Evolutionary conservation across 2,888 invertebrate species (phyloP).

Genomic region (Xestia c-nigrum): DNA sequence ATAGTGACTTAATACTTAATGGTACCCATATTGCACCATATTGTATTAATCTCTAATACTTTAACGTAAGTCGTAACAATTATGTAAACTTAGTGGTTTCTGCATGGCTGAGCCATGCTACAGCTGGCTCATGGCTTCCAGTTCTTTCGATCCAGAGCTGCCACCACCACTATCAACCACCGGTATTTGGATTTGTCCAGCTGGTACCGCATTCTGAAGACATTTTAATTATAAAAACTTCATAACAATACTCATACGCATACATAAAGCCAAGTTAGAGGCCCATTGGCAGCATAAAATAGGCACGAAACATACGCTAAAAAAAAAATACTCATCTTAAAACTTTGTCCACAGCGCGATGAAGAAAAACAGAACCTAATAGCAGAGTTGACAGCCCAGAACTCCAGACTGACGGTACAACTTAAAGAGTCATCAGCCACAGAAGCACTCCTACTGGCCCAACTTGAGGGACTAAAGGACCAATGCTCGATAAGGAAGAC

Average conservation of each 20-base stretch:
- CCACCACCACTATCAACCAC: background rate
- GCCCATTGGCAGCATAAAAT: too few species aligned
- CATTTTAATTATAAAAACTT: background rate
- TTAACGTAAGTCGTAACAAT: background rate
- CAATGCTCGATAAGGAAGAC: constrained; percentile 95
- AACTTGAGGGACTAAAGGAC: constrained; percentile 95
- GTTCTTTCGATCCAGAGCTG: background rate
- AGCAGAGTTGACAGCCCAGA: constrained; percentile 96
- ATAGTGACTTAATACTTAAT: background rate
- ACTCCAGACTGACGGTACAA: constrained; percentile 95
- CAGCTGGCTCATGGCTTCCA: background rate
- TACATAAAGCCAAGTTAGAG: too few species aligned
- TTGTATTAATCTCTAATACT: background rate
- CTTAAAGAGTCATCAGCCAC: constrained; percentile 95
- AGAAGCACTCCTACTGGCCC: constrained; percentile 94
- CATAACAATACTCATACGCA: background rate
- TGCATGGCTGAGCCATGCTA: background rate
- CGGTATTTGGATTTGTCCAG: background rate
- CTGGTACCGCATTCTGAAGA: background rate
- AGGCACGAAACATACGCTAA: too few species aligned
- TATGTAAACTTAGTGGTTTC: background rate
- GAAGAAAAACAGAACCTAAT: constrained; percentile 95
- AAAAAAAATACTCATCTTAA: constrained; percentile 10
- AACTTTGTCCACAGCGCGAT: constrained; percentile 90
- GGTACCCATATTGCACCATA: background rate